phyloP scores from a whole-genome alignment of 1,140 invertebrate species.

The Hestina assimilis region DNA sequence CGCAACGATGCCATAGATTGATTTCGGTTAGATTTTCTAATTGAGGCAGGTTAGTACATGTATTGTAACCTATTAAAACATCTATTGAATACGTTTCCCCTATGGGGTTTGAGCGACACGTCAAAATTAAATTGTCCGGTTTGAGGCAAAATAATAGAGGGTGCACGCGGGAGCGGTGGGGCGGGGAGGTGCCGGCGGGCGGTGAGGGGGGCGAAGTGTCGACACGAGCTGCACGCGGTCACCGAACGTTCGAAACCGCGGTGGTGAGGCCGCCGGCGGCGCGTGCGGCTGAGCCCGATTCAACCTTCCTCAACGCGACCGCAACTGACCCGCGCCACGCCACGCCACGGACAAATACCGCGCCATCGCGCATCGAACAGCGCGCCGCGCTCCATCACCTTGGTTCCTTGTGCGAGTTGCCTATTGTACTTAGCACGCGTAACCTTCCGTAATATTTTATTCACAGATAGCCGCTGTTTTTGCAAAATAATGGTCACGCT shows the following conservation, averaged over 20 bases:
- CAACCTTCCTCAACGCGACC: conserved; percentile 75
- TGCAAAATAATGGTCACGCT: neutral
- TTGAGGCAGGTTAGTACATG: conserved; percentile 38
- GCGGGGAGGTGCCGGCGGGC: conserved; percentile 33
- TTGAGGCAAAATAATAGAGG: conserved; percentile 19
- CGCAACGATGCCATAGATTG: conserved; percentile 20
- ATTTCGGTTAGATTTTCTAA: conserved; percentile 32
- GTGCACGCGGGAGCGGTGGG: conserved; percentile 32
- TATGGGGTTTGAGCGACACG: conserved; percentile 17
- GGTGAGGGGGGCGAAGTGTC: conserved; percentile 45
- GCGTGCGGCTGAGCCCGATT: conserved; percentile 68
- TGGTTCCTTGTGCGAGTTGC: neutral
- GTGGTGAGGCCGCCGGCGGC: conserved; percentile 48
- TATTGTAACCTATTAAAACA: conserved; percentile 30
- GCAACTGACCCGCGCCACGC: conserved; percentile 66
- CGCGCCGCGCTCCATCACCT: conserved; percentile 9
- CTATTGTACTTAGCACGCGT: conserved; percentile 5
- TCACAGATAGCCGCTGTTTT: neutral
- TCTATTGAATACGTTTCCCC: conserved; percentile 21
- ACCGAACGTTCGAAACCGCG: conserved; percentile 67
- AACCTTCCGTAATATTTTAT: conserved; percentile 21
- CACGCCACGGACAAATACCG: conserved; percentile 29
- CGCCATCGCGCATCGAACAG: conserved; percentile 2
- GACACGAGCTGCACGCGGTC: conserved; percentile 70
- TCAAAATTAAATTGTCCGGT: conserved; percentile 20